Evolutionary conservation across 1,140 invertebrate genomes (phyloP).

Genomic region (Trichonephila inaurata): DNA sequence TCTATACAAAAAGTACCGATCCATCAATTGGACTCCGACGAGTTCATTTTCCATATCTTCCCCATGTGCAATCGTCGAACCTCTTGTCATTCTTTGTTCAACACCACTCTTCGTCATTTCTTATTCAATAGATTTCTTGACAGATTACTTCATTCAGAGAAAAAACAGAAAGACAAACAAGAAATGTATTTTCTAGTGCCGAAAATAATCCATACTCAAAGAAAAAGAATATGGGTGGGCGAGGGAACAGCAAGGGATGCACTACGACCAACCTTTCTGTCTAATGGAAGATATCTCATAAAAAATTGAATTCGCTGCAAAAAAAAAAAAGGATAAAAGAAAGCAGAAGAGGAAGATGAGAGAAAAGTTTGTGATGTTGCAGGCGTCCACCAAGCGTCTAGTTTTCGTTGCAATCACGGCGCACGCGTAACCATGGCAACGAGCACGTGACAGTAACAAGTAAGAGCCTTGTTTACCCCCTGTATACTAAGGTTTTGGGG

Average conservation of each 20-base stretch:
- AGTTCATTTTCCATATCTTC: neutral
- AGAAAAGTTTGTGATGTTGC: constrained; percentile 26
- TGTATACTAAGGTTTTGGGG: constrained; percentile 19
- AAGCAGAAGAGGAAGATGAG: constrained; percentile 15
- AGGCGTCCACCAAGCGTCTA: constrained; percentile 10
- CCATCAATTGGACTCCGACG: no score
- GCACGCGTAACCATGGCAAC: constrained; percentile 33
- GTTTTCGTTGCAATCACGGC: constrained; percentile 53
- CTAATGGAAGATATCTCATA: constrained; percentile 70
- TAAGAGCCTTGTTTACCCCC: constrained; percentile 52
- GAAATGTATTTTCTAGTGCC: neutral
- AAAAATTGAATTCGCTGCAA: constrained; percentile 35
- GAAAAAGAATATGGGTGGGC: neutral
- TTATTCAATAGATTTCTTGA: neutral
- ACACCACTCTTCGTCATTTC: neutral
- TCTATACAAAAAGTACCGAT: no score
- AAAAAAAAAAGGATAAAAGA: neutral
- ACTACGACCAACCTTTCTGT: constrained; percentile 49
- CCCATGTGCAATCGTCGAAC: neutral
- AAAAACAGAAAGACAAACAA: neutral
- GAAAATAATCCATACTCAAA: neutral
- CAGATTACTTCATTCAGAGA: constrained; percentile 1
- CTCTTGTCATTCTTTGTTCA: neutral
- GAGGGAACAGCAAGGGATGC: neutral
- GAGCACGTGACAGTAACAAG: constrained; percentile 47